These are phyloP conservation scores for Pocota personata DNA, from an alignment of 2,888 invertebrate genomes.

Conservation along the genomic window DNA sequence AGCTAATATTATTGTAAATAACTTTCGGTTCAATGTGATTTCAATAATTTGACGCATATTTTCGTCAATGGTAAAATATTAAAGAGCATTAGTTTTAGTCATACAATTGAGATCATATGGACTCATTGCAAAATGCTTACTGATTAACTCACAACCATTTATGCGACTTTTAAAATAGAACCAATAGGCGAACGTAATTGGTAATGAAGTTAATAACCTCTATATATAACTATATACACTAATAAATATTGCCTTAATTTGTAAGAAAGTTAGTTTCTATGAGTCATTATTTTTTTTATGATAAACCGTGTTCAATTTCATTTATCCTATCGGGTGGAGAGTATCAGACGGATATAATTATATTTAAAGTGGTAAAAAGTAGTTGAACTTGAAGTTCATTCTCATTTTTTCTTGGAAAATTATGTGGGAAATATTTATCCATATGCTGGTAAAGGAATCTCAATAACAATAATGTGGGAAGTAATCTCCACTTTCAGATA, in stretches of 20 bases:
- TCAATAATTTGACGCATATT: not conserved
- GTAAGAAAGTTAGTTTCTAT: conserved; percentile 2
- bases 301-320: not conserved
- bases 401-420: too few species aligned
- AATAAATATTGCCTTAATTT: conserved; percentile 42
- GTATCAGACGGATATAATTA: too few species aligned
- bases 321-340: too few species aligned
- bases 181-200: not conserved
- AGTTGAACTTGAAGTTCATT: too few species aligned
- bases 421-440: too few species aligned
- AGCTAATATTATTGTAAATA: conserved; percentile 22
- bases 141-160: not conserved
- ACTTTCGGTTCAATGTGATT: not conserved
- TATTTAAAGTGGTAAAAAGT: too few species aligned
- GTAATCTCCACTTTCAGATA: too few species aligned
- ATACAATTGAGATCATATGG: not conserved
- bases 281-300: conserved; percentile 32
- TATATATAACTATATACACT: conserved; percentile 26
- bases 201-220: not conserved
- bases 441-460: too few species aligned
- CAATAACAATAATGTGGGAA: too few species aligned
- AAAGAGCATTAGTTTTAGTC: not conserved
- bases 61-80: not conserved
- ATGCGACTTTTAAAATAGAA: not conserved
- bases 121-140: too few species aligned